These are phyloP conservation scores for Amyelois transitella DNA, from an alignment of 1,140 invertebrate genomes.

Conservation along the genomic window DNA sequence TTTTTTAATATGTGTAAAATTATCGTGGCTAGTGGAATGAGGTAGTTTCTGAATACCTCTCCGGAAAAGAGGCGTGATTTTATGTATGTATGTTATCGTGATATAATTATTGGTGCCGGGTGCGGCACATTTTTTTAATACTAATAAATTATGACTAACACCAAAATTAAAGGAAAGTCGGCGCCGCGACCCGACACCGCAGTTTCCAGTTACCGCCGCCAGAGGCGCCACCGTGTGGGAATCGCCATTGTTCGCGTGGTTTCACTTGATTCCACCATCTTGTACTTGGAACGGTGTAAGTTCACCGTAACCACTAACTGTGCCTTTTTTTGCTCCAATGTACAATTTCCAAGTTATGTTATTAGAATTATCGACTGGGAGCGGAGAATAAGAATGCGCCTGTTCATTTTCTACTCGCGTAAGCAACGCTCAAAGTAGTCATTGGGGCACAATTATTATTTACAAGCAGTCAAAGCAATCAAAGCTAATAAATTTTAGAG, in stretches of 20 bases:
- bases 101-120: too few relatives aligned
- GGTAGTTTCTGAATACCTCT: too few relatives aligned
- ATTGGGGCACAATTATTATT: too few relatives aligned
- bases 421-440: too few relatives aligned
- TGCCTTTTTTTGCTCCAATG: background rate
- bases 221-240: constrained; percentile 53
- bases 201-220: constrained; percentile 34
- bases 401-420: background rate
- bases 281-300: constrained; percentile 9
- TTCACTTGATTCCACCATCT: constrained; percentile 41
- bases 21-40: too few relatives aligned
- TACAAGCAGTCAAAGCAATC: too few relatives aligned
- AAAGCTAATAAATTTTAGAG: too few relatives aligned
- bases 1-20: too few relatives aligned
- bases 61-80: too few relatives aligned
- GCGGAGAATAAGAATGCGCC: background rate
- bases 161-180: constrained; percentile 45
- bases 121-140: background rate
- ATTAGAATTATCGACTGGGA: background rate
- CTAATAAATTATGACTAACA: constrained; percentile 35
- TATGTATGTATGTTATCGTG: too few relatives aligned
- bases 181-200: constrained; percentile 28
- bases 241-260: constrained; percentile 38
- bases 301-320: constrained; percentile 3
- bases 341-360: background rate